Conservation (phyloP, 2,888 invertebrate genomes). For the Panzeria rudis region DNA sequence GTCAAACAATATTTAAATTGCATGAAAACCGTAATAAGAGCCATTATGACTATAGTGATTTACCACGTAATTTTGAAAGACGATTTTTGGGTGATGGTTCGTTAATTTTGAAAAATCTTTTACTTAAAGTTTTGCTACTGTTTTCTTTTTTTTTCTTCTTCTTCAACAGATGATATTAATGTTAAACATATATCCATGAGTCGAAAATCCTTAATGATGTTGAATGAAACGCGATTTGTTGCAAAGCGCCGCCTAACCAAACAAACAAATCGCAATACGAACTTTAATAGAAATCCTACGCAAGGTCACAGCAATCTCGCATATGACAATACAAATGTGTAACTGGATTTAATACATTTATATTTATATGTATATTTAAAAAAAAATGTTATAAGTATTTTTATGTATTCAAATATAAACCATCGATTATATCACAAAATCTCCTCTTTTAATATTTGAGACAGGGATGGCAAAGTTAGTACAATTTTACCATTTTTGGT, state of each 20-base stretch:
- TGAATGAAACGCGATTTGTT: conserved; percentile 78
- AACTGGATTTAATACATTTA: neutral
- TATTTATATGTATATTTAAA: neutral
- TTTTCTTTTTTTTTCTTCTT: conserved; percentile 18
- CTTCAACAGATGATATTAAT: conserved; percentile 77
- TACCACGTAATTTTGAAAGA: conserved; percentile 82
- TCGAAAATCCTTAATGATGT: conserved; percentile 80
- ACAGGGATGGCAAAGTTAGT: no score
- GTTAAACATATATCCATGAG: conserved; percentile 80
- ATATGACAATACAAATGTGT: conserved; percentile 74
- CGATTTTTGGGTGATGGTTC: conserved; percentile 80
- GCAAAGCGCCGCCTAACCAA: conserved; percentile 78
- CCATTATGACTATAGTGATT: conserved; percentile 81
- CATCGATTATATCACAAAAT: no score
- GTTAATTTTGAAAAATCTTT: conserved; percentile 1
- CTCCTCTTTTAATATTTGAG: no score
- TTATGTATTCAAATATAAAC: no score
- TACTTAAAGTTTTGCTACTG: neutral
- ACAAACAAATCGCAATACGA: conserved; percentile 73
- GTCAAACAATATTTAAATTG: conserved; percentile 81
- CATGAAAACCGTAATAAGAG: conserved; percentile 79
- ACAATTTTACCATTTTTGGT: no score
- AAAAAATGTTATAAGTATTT: conserved; percentile 1
- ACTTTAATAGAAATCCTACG: conserved; percentile 75
- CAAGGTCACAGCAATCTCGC: conserved; percentile 77